phyloP scores from a whole-genome alignment of 2,113 vertebrate genomes.

The Propithecus coquereli region DNA sequence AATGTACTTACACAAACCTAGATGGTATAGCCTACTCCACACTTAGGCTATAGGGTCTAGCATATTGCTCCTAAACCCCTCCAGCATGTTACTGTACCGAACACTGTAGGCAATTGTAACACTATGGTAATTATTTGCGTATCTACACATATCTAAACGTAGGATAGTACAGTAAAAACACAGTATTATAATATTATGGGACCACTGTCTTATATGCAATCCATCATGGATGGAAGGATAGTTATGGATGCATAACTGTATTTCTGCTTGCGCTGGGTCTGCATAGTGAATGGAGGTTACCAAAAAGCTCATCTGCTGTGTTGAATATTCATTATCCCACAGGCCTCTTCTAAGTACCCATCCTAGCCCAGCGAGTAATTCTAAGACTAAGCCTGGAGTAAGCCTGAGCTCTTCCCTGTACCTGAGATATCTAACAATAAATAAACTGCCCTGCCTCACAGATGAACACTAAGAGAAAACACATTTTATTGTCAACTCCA shows the following conservation, averaged over 20 bases:
- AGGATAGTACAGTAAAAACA: not conserved
- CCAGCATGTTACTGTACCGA: not conserved
- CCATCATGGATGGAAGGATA: not conserved
- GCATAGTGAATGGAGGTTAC: not conserved
- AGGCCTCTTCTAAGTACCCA: not conserved
- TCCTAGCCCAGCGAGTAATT: not conserved
- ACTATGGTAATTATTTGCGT: not conserved
- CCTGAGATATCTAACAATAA: not conserved
- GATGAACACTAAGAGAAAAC: not conserved
- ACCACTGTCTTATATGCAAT: not conserved
- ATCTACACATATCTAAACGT: not conserved
- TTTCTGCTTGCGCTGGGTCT: not conserved
- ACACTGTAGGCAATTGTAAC: not conserved
- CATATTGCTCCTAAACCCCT: not conserved
- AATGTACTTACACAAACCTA: not conserved
- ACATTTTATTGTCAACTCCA: not conserved
- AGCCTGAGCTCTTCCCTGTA: not conserved
- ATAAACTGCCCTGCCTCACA: not conserved
- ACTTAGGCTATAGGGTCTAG: not conserved
- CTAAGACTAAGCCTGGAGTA: not conserved
- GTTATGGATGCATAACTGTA: not conserved
- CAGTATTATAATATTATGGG: not conserved
- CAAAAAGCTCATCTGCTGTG: not conserved
- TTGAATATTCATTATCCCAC: not conserved
- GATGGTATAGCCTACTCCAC: not conserved